phyloP scores from a whole-genome alignment of 1,140 invertebrate genomes.

The Platorchestia sp. region DNA sequence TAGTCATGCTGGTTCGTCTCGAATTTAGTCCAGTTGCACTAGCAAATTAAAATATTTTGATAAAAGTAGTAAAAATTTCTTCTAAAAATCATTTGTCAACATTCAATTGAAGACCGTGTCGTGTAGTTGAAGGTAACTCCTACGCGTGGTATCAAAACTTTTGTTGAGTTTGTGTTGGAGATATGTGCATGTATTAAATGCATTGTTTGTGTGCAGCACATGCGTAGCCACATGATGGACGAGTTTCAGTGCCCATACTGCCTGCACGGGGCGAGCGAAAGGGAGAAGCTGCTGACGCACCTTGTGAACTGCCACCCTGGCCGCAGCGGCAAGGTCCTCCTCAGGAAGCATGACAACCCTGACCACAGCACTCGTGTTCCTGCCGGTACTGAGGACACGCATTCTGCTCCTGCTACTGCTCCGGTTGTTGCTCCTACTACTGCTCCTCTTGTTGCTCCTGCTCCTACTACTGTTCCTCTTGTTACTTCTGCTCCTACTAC shows the following conservation, averaged over 20 bases:
- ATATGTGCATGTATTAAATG: background rate
- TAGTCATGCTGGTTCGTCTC: background rate
- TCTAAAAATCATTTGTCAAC: background rate
- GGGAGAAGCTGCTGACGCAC: slow-evolving; percentile 72
- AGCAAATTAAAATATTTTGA: background rate
- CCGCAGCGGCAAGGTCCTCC: slow-evolving; percentile 71
- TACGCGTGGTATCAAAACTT: background rate
- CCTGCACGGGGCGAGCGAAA: slow-evolving; percentile 71
- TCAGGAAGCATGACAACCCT: slow-evolving; percentile 68
- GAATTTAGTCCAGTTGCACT: background rate
- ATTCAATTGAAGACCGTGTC: background rate
- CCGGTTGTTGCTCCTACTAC: background rate
- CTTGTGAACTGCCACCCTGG: slow-evolving; percentile 72
- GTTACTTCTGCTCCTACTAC: background rate
- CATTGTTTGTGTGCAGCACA: slow-evolving; percentile 68
- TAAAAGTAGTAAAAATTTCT: background rate
- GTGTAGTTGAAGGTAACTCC: background rate
- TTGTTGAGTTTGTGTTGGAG: background rate
- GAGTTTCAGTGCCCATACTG: slow-evolving; percentile 75
- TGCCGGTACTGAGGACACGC: background rate
- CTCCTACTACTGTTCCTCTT: background rate
- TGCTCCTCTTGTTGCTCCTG: background rate
- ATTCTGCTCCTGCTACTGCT: background rate
- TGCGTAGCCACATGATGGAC: slow-evolving; percentile 72
- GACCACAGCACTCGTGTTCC: slow-evolving; percentile 52